Conservation (phyloP, 2,888 invertebrate genomes). For the Eristalinus aeneus region DNA sequence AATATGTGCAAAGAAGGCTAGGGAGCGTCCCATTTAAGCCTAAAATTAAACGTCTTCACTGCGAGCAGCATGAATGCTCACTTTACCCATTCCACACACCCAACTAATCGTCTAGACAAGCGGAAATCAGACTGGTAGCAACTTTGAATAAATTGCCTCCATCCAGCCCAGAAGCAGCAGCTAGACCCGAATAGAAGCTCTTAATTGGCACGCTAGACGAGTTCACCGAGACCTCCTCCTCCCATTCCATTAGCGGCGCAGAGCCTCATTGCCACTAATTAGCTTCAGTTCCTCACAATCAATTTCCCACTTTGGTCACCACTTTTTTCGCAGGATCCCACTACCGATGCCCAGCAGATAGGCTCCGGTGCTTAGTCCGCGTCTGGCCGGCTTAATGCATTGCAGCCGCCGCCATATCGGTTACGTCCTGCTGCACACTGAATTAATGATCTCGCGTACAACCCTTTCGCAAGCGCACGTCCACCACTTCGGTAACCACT, state of each 20-base stretch:
- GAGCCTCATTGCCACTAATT: not conserved
- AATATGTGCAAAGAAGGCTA: too few relatives aligned
- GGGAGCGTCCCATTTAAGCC: too few relatives aligned
- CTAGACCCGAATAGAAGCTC: not conserved
- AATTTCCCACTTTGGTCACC: not conserved
- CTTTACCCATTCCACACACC: not conserved
- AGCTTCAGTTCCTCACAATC: not conserved
- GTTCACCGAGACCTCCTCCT: not conserved
- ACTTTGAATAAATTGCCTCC: not conserved
- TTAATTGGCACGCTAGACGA: not conserved
- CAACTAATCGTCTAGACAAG: not conserved
- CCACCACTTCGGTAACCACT: conserved; percentile 3
- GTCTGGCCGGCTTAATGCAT: not conserved
- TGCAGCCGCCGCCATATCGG: conserved; percentile 35
- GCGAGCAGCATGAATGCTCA: not conserved
- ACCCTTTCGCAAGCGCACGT: conserved; percentile 41
- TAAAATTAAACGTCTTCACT: not conserved
- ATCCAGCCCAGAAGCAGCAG: not conserved
- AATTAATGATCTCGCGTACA: conserved; percentile 63
- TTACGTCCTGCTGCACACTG: conserved; percentile 26
- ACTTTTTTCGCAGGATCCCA: not conserved
- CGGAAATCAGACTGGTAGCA: not conserved
- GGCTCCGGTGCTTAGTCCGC: not conserved
- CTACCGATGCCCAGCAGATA: not conserved
- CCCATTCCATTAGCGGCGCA: not conserved